phyloP scores from a whole-genome alignment of 2,888 invertebrate genomes.

The Erebia aethiops region DNA sequence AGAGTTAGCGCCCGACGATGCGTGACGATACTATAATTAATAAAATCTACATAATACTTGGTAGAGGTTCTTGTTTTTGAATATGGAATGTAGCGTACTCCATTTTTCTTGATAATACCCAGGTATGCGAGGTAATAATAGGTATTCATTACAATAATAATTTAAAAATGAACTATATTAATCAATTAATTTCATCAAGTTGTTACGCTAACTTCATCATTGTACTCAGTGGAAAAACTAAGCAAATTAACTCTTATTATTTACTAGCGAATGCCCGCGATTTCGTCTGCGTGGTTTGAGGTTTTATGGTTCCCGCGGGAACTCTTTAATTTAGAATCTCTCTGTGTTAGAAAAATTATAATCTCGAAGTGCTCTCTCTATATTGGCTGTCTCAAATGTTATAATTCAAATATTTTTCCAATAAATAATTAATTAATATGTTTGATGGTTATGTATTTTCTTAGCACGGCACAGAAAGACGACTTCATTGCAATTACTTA shows the following conservation, averaged over 20 bases:
- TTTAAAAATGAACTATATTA: not conserved
- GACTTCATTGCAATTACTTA: too few species aligned
- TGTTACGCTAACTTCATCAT: not conserved
- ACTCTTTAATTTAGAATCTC: too few species aligned
- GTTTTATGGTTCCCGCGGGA: too few species aligned
- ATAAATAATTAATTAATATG: too few species aligned
- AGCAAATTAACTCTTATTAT: not conserved
- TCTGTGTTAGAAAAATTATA: too few species aligned
- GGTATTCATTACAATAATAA: not conserved
- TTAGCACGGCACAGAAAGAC: too few species aligned
- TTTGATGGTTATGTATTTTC: too few species aligned
- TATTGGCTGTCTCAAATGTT: too few species aligned
- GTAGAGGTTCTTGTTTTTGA: slow-evolving; percentile 3
- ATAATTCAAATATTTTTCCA: too few species aligned
- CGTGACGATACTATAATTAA: slow-evolving; percentile 24
- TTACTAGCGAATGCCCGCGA: too few species aligned
- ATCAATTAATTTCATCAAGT: not conserved
- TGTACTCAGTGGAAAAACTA: not conserved
- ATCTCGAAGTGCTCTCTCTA: too few species aligned
- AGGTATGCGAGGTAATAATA: not conserved
- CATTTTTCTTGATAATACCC: not conserved
- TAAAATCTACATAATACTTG: slow-evolving; percentile 18
- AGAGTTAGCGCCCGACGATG: slow-evolving; percentile 35
- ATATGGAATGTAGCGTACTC: not conserved
- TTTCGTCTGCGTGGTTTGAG: too few species aligned